A percentile compares a stretch with the other conserved stretches of the same genome.
phyloP scores from a whole-genome alignment of 2,797 vertebrate genomes.

The Hemitrygon akajei region DNA sequence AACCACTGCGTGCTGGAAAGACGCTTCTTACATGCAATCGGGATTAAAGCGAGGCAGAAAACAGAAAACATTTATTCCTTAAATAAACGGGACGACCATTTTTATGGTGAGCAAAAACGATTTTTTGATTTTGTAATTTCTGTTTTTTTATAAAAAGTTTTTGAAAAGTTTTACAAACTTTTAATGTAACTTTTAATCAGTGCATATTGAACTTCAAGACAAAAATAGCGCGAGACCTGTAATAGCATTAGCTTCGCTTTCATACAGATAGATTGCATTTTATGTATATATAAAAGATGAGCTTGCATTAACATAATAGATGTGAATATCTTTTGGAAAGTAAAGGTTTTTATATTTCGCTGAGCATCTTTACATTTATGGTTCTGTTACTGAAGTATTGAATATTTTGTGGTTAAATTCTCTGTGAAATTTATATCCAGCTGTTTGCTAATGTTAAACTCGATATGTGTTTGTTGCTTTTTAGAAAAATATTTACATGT shows the following conservation, averaged over 20 bases:
- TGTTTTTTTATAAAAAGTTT: neutral
- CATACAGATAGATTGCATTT: neutral
- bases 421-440: too few relatives aligned
- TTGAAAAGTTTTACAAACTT: neutral
- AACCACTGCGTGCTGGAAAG: neutral
- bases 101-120: slow-evolving; percentile 5
- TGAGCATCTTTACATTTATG: neutral
- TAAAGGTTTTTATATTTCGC: neutral
- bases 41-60: slow-evolving; percentile 18
- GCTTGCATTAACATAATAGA: neutral
- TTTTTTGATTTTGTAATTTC: neutral
- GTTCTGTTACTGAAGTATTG: neutral
- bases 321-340: neutral
- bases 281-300: neutral
- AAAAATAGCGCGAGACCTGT: neutral
- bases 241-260: neutral
- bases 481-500: too few relatives aligned
- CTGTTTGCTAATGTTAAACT: neutral
- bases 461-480: neutral
- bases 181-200: neutral
- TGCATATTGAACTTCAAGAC: neutral
- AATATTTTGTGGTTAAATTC: neutral
- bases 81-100: neutral
- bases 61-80: neutral
- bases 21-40: neutral